Percentiles rank a stretch among this genome's conserved stretches.
Conservation (phyloP, 2,113 vertebrate species). For the Toxotes jaculatrix region DNA sequence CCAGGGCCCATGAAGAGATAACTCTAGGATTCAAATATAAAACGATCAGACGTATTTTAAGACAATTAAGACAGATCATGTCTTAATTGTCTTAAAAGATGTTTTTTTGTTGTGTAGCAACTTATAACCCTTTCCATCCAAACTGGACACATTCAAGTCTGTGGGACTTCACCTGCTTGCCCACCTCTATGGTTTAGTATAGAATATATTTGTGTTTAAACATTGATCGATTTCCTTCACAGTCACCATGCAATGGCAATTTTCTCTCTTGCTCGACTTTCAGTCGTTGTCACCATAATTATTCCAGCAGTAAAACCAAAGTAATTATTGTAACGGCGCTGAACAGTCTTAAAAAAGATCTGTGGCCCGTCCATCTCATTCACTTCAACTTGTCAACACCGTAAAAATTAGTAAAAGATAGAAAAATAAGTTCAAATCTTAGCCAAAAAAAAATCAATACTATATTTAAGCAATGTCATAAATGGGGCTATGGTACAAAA, state of each 20-base stretch:
- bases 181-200: not conserved
- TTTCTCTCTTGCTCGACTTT: constrained; percentile 10
- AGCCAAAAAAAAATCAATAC: constrained; percentile 48
- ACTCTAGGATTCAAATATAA: constrained; percentile 34
- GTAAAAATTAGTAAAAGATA: constrained; percentile 70
- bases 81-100: too few relatives aligned
- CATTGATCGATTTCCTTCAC: constrained; percentile 13
- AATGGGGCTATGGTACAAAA: constrained; percentile 69
- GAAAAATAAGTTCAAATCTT: constrained; percentile 81
- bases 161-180: not conserved
- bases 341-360: constrained; percentile 11
- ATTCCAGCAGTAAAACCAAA: constrained; percentile 29
- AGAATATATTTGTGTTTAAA: constrained; percentile 34
- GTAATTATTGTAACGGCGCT: not conserved
- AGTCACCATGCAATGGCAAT: constrained; percentile 49
- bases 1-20: constrained; percentile 2
- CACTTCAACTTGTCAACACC: constrained; percentile 35
- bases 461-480: constrained; percentile 46
- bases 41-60: constrained; percentile 19
- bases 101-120: not conserved
- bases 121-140: not conserved
- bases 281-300: not conserved
- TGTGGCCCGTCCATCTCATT: constrained; percentile 9
- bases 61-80: constrained; percentile 21
- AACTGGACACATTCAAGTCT: constrained; percentile 9